Percentiles rank a stretch among this genome's conserved stretches.
Conservation (phyloP, 2,888 invertebrate genomes). For the Myopa tessellatipennis region DNA sequence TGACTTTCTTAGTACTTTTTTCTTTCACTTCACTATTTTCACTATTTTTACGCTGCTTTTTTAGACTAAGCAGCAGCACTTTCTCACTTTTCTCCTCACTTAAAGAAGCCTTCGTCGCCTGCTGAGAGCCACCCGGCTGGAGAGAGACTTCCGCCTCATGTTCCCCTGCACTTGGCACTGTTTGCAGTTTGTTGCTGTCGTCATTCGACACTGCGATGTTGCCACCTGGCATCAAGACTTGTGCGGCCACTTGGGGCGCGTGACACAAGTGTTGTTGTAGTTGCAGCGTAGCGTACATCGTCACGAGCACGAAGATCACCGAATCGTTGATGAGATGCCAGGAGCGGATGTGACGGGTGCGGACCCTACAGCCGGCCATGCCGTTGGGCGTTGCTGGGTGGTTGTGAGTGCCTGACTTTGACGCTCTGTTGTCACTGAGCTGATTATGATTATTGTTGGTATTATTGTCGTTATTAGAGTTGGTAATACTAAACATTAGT, state of each 20-base stretch:
- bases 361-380: slow-evolving; percentile 58
- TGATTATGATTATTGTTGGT: slow-evolving; percentile 12
- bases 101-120: neutral
- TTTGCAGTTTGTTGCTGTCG: slow-evolving; percentile 24
- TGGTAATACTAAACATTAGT: slow-evolving; percentile 59
- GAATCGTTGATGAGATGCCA: slow-evolving; percentile 58
- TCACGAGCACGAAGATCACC: slow-evolving; percentile 53
- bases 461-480: slow-evolving; percentile 40
- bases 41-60: neutral
- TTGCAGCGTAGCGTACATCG: slow-evolving; percentile 48
- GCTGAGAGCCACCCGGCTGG: neutral
- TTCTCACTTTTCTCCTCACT: slow-evolving; percentile 48
- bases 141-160: neutral
- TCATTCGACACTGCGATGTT: neutral
- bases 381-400: slow-evolving; percentile 42
- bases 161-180: slow-evolving; percentile 23
- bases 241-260: slow-evolving; percentile 25
- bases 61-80: neutral
- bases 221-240: slow-evolving; percentile 10
- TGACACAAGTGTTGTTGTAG: slow-evolving; percentile 38
- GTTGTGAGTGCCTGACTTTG: slow-evolving; percentile 9
- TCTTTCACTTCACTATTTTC: neutral
- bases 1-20: neutral
- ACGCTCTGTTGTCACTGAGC: slow-evolving; percentile 17
- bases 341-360: slow-evolving; percentile 54